A percentile compares a stretch with the other conserved stretches of the same genome.
These are phyloP conservation scores for Pomatorhinus ruficollis DNA, from an alignment of 2,113 vertebrate species.

Conservation along the genomic window DNA sequence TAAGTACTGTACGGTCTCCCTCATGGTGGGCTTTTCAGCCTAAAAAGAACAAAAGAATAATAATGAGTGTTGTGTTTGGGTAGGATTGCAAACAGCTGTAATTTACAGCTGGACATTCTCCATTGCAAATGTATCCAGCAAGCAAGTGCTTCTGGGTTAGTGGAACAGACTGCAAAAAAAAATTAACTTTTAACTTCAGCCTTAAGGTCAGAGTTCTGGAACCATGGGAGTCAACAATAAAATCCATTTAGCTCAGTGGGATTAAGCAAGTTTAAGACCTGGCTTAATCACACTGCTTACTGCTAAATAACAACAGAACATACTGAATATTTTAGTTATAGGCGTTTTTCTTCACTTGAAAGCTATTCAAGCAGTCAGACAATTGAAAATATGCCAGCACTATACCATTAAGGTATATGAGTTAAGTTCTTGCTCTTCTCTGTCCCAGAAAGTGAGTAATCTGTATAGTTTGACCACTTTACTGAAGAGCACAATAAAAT, in stretches of 20 bases:
- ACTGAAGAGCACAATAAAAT: background rate
- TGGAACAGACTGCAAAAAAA: constrained; percentile 28
- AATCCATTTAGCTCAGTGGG: constrained; percentile 54
- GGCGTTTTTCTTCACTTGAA: constrained; percentile 36
- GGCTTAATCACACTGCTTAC: constrained; percentile 34
- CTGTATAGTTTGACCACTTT: background rate
- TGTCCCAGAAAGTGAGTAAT: constrained; percentile 6
- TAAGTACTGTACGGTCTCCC: background rate
- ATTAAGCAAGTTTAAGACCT: constrained; percentile 57
- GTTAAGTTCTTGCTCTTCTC: background rate
- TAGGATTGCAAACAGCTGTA: constrained; percentile 60
- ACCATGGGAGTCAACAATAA: constrained; percentile 49
- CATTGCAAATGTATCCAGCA: background rate
- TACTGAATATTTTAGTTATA: constrained; percentile 23
- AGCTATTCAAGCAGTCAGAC: background rate
- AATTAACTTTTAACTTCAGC: constrained; percentile 50
- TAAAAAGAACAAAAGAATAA: constrained; percentile 60
- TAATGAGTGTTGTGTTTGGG: constrained; percentile 51
- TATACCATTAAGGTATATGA: constrained; percentile 8
- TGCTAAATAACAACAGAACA: constrained; percentile 52
- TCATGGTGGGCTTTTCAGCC: constrained; percentile 57
- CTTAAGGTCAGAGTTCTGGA: constrained; percentile 50
- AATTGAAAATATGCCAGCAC: background rate
- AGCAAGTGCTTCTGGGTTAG: constrained; percentile 42
- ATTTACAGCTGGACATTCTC: constrained; percentile 59